These are phyloP conservation scores for Clistopyga incitator DNA, from an alignment of 2,888 invertebrate species.

Conservation along the genomic window DNA sequence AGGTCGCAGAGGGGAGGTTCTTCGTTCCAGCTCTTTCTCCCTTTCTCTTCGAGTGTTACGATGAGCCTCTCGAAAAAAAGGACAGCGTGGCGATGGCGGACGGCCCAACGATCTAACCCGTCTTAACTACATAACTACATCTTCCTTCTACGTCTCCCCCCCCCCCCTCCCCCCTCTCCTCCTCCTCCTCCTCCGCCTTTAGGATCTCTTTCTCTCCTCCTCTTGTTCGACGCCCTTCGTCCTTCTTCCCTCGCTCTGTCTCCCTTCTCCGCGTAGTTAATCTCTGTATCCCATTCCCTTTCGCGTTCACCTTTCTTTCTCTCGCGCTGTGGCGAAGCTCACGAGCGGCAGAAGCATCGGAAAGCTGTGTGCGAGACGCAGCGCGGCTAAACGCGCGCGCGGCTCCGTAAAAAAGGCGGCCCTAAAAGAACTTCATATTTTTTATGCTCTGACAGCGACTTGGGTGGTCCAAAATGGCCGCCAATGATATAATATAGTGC, in stretches of 20 bases:
- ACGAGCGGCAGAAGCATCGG: slow-evolving; percentile 58
- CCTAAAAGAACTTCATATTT: slow-evolving; percentile 85
- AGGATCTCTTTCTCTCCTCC: slow-evolving; percentile 65
- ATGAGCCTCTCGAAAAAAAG: slow-evolving; percentile 57
- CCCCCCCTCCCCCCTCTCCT: slow-evolving; percentile 68
- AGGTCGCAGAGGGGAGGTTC: slow-evolving; percentile 61
- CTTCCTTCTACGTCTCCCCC: slow-evolving; percentile 79
- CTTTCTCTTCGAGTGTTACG: slow-evolving; percentile 44
- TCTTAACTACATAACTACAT: slow-evolving; percentile 82
- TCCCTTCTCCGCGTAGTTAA: slow-evolving; percentile 47
- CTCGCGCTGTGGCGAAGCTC: slow-evolving; percentile 33
- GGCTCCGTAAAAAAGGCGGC: slow-evolving; percentile 84
- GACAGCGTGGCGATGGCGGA: slow-evolving; percentile 79
- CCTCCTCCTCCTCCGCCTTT: slow-evolving; percentile 44
- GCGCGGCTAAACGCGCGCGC: slow-evolving; percentile 75
- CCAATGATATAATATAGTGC: slow-evolving; percentile 84
- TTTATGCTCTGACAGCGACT: slow-evolving; percentile 84
- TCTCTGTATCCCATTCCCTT: slow-evolving; percentile 66
- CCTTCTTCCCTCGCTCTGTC: slow-evolving; percentile 40
- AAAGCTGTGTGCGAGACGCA: slow-evolving; percentile 26
- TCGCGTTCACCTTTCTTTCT: slow-evolving; percentile 24
- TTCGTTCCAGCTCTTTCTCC: slow-evolving; percentile 22
- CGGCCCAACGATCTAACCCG: slow-evolving; percentile 77
- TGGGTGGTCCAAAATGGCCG: slow-evolving; percentile 85
- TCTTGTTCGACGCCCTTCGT: slow-evolving; percentile 52